Base-by-base conservation (phyloP, 2,888 invertebrate species). In the Nomada fucata region DNA sequence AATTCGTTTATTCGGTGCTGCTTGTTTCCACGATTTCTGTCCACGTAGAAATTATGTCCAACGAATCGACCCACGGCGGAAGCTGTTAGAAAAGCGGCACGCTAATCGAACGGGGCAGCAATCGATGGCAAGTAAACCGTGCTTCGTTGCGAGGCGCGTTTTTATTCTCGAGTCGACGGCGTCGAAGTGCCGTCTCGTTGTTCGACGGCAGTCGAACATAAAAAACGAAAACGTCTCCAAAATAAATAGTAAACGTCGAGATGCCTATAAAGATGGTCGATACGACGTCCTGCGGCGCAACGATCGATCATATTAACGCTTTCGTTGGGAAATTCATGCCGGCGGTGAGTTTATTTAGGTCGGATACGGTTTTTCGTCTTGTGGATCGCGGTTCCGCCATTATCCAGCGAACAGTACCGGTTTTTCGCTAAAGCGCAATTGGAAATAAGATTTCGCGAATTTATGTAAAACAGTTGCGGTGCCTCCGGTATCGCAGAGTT, bases 281-380 rank as follows among this genome's bases (percentile, higher is more conserved):
- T 59, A 20, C 70, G 26, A 23, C 61, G 72, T 76, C 44, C 72
- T 36, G 82, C 44, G 47, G 23, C 36, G 36, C 2, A 3, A 3
- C 76, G 86, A 84, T 86, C 86, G 79, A 86, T 84, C 72, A 82
- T 84, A 86, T 86, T 82, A 86, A 84, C 82, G 79, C 57, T 60
- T 63, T 18, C 76, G 78, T 79, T 79, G 84, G 85, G 84, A 82
- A 86, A 86, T 84, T 75, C 79, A 77, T 52, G 52, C 60, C 72
- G 68, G 68, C 67, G 36, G 68, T 61, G 71, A 79, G 70, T n/a
- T 77, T 86, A 84, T 84, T 84, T 79, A 60, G 76, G 79, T 84
- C 82, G 82, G 59, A 50, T 47, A 72, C 72, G 70, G 69, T 64
- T 71, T 53, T 63, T 63, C 71, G 55, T 67, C n/a, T 55, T 44